These are phyloP conservation scores for Ptilodon capucinus DNA, from an alignment of 2,888 invertebrate species.

Conservation along the genomic window DNA sequence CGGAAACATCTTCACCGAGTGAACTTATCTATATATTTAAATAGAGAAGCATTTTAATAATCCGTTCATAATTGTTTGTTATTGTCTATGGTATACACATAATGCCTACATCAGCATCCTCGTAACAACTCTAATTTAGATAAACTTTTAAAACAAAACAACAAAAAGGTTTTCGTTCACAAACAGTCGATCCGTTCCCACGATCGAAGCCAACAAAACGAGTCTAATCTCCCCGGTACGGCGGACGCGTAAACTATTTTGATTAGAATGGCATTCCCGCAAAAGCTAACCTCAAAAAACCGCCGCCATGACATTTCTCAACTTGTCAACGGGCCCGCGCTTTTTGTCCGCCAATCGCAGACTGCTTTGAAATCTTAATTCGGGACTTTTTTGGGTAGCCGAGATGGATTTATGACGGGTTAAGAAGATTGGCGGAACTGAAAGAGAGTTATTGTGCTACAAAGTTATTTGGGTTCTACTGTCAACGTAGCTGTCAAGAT, in stretches of 20 bases:
- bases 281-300: slow-evolving; percentile 65
- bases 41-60: too few species aligned
- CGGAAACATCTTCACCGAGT: too few species aligned
- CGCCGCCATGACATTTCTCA: slow-evolving; percentile 72
- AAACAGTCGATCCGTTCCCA: slow-evolving; percentile 61
- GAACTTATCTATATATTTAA: too few species aligned
- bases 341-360: slow-evolving; percentile 64
- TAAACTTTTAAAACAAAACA: neutral
- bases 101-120: neutral
- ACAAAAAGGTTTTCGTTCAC: slow-evolving; percentile 32
- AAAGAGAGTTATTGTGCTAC: neutral
- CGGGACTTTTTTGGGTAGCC: slow-evolving; percentile 50
- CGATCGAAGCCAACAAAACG: slow-evolving; percentile 54
- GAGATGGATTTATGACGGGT: slow-evolving; percentile 58
- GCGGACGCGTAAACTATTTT: slow-evolving; percentile 79
- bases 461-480: neutral
- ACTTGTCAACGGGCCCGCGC: slow-evolving; percentile 65
- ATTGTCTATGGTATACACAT: neutral
- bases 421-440: slow-evolving; percentile 6
- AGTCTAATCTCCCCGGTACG: slow-evolving; percentile 41
- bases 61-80: too few species aligned
- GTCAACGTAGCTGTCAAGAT: neutral
- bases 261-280: slow-evolving; percentile 79
- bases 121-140: neutral
- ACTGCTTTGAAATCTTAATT: slow-evolving; percentile 78